Base-by-base conservation (phyloP, 92 coral and sea anemone species). In the Porites lobata region DNA sequence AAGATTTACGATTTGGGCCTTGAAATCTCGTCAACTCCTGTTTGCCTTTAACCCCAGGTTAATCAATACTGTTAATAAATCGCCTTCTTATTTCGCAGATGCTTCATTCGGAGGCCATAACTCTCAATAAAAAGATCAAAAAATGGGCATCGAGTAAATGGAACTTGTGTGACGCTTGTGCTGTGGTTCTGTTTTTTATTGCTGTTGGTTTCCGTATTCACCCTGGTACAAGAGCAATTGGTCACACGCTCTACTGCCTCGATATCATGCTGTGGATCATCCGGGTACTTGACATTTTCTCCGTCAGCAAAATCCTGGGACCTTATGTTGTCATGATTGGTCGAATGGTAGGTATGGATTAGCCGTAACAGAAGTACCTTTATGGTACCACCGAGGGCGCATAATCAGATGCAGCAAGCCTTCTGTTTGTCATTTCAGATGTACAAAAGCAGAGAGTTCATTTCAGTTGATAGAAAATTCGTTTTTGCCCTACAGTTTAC, bases 321-420 rank as follows among this genome's bases (percentile, higher is more conserved):
- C 96, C 98, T 21, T 94, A 93, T 69, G 98, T 94, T 24, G 98
- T 94, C 10, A 94, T 94, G 98, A 94, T 94, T 85, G 98, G 98
- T 15, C 85, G 98, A 85, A 94, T 94, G 98, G 98, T 94, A 81
- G 70, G 94, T 88, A 17, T 15, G 18, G 18, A 9, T 50, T 50
- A 56, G 17, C 12, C 14, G 47, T 38, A 38, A 56, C 12, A 9
- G 1, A 56, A 56, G 15, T 14, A 56, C 14, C 15, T 0, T 9
- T 11, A 56, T 8, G 7, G 14, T 10, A 56, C 61, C 13, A 56
- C 15, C 4, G 14, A 38, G 47, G 47, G 32, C 32, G 3, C 32
- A 29, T 29, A 29, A 29, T 29, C 32, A 29, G 32, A 29, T 2
- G 32, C 32, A 29, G 32, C 32, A 29, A 2, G 32, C 32, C 32